phyloP scores from a whole-genome alignment of 2,113 vertebrate genomes.

The Python bivittatus region DNA sequence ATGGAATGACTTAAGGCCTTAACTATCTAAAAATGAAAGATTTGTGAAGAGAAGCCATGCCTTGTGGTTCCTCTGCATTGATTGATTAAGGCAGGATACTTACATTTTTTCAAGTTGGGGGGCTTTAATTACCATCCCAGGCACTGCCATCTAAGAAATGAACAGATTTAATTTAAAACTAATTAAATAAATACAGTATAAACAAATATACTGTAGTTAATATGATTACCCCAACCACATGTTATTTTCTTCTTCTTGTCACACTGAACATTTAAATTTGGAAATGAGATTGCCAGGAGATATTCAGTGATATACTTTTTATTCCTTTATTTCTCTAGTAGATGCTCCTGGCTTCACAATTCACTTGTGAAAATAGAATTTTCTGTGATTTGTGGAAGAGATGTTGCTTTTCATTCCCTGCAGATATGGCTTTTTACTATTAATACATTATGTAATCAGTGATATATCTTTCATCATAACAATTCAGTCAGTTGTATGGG shows the following conservation, averaged over 20 bases:
- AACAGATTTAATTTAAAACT: not conserved
- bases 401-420: slow-evolving; percentile 19
- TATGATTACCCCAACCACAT: not conserved
- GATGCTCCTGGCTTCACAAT: not conserved
- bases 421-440: slow-evolving; percentile 74
- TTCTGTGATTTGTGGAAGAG: not conserved
- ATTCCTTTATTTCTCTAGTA: not conserved
- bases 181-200: too few relatives aligned
- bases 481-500: slow-evolving; percentile 72
- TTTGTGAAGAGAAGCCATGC: not conserved
- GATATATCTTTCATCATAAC: slow-evolving; percentile 70
- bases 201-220: not conserved
- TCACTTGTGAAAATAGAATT: not conserved
- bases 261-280: not conserved
- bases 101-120: not conserved
- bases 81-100: not conserved
- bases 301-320: not conserved
- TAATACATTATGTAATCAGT: slow-evolving; percentile 66
- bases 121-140: not conserved
- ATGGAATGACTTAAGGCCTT: not conserved
- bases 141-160: not conserved
- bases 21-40: not conserved
- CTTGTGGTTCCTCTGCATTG: not conserved
- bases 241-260: not conserved
- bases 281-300: not conserved